Percentiles rank a stretch among this genome's conserved stretches.
Evolutionary conservation across 2,113 vertebrate species (phyloP).

Genomic region (Callaeas wilsoni): DNA sequence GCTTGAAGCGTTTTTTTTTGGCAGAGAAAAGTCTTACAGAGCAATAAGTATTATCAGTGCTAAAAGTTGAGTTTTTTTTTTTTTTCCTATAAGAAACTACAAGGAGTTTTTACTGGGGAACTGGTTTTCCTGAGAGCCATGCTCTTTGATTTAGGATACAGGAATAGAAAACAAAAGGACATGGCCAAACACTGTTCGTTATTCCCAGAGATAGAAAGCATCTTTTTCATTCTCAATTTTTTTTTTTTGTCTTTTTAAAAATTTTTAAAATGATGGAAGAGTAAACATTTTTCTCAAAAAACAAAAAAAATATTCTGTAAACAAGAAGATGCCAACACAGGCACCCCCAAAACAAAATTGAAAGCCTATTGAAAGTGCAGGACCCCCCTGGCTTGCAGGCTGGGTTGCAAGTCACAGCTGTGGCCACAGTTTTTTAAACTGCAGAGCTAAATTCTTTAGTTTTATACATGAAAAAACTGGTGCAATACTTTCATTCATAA

Average conservation of each 20-base stretch:
- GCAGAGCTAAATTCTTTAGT: constrained; percentile 97
- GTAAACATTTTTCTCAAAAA: constrained; percentile 94
- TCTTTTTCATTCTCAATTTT: constrained; percentile 85
- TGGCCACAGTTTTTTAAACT: constrained; percentile 96
- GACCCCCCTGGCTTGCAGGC: constrained; percentile 87
- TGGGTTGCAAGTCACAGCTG: constrained; percentile 96
- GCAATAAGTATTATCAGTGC: constrained; percentile 94
- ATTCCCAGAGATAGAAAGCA: constrained; percentile 99
- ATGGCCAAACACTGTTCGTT: constrained; percentile 98
- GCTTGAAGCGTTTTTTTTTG: constrained; percentile 94
- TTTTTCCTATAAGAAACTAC: constrained; percentile 91
- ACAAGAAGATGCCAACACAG: constrained; percentile 88
- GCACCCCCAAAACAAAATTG: constrained; percentile 93
- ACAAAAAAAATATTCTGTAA: constrained; percentile 88
- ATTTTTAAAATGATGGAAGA: constrained; percentile 95
- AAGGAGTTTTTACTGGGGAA: constrained; percentile 80
- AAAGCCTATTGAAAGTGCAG: constrained; percentile 99
- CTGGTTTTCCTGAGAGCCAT: constrained; percentile 99
- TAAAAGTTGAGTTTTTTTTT: constrained; percentile 86
- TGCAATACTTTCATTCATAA: constrained; percentile 94
- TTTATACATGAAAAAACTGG: constrained; percentile 92
- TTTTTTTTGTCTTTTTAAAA: constrained; percentile 79
- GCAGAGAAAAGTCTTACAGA: constrained; percentile 95
- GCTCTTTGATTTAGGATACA: constrained; percentile 96
- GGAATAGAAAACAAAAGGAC: constrained; percentile 88